phyloP scores from a whole-genome alignment of 1,140 invertebrate genomes.

The Penaeus japonicus region DNA sequence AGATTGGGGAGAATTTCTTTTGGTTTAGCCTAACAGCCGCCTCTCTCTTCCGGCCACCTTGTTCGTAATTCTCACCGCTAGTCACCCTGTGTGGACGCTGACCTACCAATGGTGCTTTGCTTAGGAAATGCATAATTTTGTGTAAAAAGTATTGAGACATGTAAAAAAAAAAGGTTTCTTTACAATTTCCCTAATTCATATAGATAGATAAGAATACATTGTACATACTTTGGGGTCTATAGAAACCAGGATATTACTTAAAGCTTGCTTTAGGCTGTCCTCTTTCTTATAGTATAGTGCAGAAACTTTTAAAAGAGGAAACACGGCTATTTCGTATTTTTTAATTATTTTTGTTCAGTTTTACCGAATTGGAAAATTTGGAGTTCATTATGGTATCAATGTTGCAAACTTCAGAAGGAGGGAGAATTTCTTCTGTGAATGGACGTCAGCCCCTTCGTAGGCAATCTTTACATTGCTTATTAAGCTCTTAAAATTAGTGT shows the following conservation, averaged over 20 bases:
- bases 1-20: background rate
- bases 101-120: constrained; percentile 36
- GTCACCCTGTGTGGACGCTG: background rate
- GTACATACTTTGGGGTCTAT: constrained; percentile 29
- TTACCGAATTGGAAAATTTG: no score
- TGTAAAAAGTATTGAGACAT: background rate
- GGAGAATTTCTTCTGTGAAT: no score
- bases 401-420: no score
- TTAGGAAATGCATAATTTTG: constrained; percentile 35
- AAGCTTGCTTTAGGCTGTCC: background rate
- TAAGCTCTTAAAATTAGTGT: no score
- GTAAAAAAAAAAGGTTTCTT: background rate
- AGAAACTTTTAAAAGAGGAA: background rate
- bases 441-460: no score
- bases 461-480: no score
- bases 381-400: no score
- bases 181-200: constrained; percentile 14
- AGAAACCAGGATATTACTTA: background rate
- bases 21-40: background rate
- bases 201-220: background rate
- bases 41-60: constrained; percentile 17
- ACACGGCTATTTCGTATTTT: background rate
- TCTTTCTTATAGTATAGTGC: background rate
- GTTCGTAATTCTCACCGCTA: background rate
- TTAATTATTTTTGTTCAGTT: no score